Evolutionary conservation across 2,113 vertebrate species (phyloP).

Genomic region (Donacobius atricapilla): DNA sequence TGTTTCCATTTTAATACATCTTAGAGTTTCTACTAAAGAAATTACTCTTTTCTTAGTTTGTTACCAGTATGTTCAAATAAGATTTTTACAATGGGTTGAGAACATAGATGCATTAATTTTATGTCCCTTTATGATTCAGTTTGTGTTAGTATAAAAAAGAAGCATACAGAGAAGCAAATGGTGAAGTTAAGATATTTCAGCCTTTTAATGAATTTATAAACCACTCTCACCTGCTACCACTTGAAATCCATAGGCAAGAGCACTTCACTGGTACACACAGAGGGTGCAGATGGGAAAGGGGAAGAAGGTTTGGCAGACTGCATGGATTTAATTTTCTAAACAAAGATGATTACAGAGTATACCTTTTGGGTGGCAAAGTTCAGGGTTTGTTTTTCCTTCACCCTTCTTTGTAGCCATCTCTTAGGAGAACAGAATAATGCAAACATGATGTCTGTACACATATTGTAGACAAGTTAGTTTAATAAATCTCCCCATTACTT

Average conservation of each 20-base stretch:
- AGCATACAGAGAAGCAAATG: not conserved
- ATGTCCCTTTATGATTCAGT: not conserved
- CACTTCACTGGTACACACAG: not conserved
- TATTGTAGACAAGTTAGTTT: not conserved
- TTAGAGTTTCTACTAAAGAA: not conserved
- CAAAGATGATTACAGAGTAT: not conserved
- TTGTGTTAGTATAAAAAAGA: not conserved
- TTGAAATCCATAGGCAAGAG: not conserved
- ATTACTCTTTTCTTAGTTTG: not conserved
- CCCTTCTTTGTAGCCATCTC: not conserved
- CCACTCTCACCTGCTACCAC: conserved; percentile 23
- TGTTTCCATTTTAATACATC: not conserved
- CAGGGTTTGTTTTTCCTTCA: not conserved
- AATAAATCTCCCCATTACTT: not conserved
- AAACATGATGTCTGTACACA: not conserved
- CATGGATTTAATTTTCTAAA: not conserved
- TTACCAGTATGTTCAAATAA: not conserved
- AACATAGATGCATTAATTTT: not conserved
- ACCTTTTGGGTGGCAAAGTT: not conserved
- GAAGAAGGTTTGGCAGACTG: not conserved
- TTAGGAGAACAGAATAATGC: not conserved
- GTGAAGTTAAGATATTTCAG: not conserved
- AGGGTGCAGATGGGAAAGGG: not conserved
- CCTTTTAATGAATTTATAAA: conserved; percentile 28
- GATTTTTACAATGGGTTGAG: not conserved